Conservation (phyloP, 1,140 invertebrate species). For the Catajapyx aquilonaris region DNA sequence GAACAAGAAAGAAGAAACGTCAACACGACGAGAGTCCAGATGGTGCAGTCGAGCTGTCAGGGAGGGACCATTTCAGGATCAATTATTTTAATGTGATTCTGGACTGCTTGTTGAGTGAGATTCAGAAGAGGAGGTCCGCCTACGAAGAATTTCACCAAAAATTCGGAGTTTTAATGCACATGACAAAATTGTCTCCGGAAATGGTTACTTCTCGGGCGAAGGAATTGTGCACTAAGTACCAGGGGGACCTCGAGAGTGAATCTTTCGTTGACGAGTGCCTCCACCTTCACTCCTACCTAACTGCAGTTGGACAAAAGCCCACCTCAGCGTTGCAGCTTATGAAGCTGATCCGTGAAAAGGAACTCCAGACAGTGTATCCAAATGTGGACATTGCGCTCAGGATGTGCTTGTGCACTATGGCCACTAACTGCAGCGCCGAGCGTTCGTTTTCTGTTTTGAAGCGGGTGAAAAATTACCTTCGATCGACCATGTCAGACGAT, state of each 20-base stretch:
- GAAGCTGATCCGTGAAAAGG: no score
- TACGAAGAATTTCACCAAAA: no score
- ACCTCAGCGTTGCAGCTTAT: no score
- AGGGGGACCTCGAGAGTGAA: no score
- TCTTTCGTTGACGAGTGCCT: no score
- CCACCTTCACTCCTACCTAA: no score
- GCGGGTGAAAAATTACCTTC: slow-evolving; percentile 10
- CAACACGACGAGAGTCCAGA: background rate
- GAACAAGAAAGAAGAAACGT: background rate
- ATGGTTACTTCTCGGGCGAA: no score
- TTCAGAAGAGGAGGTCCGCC: no score
- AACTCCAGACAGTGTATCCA: slow-evolving; percentile 7
- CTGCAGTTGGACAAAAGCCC: no score
- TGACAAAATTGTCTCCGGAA: no score
- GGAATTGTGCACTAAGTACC: no score
- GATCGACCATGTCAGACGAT: slow-evolving; percentile 10
- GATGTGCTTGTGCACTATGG: slow-evolving; percentile 12
- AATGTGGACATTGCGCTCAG: slow-evolving; percentile 12
- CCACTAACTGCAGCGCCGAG: slow-evolving; percentile 13
- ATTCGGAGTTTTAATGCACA: no score
- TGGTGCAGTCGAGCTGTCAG: background rate
- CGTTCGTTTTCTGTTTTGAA: slow-evolving; percentile 14
- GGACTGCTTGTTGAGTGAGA: background rate
- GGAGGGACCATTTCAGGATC: background rate
- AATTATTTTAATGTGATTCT: background rate